These are phyloP conservation scores for Hoplodrina blanda DNA, from an alignment of 2,888 invertebrate genomes.

Conservation along the genomic window DNA sequence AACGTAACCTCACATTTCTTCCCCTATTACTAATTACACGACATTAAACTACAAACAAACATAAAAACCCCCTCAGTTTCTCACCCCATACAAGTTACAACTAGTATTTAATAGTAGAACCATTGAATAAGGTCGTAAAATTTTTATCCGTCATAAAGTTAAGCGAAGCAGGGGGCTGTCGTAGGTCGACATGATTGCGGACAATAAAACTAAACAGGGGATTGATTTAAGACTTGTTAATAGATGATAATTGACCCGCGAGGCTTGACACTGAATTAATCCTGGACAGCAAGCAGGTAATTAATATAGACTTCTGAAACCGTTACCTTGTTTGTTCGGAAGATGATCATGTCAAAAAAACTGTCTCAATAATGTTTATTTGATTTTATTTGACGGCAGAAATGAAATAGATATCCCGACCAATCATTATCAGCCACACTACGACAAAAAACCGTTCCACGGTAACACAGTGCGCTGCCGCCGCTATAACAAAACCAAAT, in stretches of 20 bases:
- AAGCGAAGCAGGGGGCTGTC: constrained; percentile 45
- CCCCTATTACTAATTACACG: constrained; percentile 46
- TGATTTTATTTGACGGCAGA: too few relatives aligned
- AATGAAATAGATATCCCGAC: too few relatives aligned
- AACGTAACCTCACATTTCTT: constrained; percentile 31
- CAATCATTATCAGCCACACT: too few relatives aligned
- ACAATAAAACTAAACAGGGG: constrained; percentile 52
- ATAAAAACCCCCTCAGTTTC: constrained; percentile 51
- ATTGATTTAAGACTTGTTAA: constrained; percentile 59
- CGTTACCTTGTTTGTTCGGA: background rate
- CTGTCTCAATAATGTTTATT: too few relatives aligned
- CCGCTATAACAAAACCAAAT: constrained; percentile 32
- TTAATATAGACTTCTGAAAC: too few relatives aligned
- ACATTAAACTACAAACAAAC: constrained; percentile 50
- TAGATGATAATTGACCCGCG: constrained; percentile 16
- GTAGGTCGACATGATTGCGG: constrained; percentile 52
- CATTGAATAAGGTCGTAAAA: constrained; percentile 62
- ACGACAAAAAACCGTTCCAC: too few relatives aligned
- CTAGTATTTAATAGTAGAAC: constrained; percentile 62
- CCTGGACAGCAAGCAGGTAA: background rate
- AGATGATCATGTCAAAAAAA: background rate
- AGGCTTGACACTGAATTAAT: background rate
- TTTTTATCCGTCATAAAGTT: constrained; percentile 61
- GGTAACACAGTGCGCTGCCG: background rate
- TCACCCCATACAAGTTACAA: constrained; percentile 55